These are phyloP conservation scores for Camponotus floridanus DNA, from an alignment of 1,140 invertebrate genomes.

Conservation along the genomic window DNA sequence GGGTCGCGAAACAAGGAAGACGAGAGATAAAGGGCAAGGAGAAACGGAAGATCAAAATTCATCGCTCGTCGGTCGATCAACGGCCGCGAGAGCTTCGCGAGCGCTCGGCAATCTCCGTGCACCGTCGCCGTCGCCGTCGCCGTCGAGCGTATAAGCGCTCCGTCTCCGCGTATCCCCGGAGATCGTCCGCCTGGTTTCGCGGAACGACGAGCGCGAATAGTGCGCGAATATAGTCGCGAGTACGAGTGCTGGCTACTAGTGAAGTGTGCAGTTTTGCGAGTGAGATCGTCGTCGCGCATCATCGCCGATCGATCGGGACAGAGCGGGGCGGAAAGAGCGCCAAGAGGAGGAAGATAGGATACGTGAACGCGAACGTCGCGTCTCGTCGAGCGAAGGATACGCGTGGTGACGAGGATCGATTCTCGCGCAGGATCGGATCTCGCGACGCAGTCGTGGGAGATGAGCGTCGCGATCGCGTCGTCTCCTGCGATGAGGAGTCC, in stretches of 20 bases:
- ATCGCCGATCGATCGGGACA: no score
- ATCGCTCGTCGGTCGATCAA: constrained; percentile 76
- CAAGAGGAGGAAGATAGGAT: no score
- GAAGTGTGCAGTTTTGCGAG: constrained; percentile 18
- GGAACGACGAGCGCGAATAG: constrained; percentile 32
- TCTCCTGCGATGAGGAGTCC: constrained; percentile 64
- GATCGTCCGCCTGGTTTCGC: constrained; percentile 37
- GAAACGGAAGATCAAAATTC: constrained; percentile 65
- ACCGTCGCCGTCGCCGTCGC: constrained; percentile 52
- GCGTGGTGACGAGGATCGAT: no score
- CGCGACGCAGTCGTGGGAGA: constrained; percentile 53
- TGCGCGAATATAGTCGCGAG: constrained; percentile 17
- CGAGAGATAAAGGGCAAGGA: constrained; percentile 16
- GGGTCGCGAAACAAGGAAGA: constrained; percentile 36
- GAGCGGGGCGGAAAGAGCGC: no score
- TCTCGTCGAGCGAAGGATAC: constrained; percentile 20
- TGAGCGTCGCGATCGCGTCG: constrained; percentile 58
- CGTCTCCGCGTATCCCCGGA: constrained; percentile 26
- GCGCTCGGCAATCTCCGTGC: constrained; percentile 72
- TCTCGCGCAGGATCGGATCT: not conserved
- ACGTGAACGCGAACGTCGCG: not conserved
- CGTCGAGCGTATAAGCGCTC: constrained; percentile 15
- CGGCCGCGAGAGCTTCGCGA: constrained; percentile 67
- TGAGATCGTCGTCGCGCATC: not conserved
- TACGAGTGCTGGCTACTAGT: constrained; percentile 40